These are phyloP conservation scores for Maniola jurtina DNA, from an alignment of 1,140 invertebrate species.

Conservation along the genomic window DNA sequence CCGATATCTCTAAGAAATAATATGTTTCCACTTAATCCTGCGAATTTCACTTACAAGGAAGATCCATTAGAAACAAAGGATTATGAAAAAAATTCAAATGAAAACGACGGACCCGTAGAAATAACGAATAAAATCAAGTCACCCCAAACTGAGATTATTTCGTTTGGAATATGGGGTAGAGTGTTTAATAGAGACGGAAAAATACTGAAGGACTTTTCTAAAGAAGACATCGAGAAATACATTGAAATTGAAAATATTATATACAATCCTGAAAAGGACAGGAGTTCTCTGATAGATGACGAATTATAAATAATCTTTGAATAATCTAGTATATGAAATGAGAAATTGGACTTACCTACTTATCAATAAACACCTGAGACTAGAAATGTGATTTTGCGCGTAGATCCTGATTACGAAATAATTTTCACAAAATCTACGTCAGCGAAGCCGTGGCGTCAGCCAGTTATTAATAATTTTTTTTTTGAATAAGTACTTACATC, in stretches of 20 bases:
- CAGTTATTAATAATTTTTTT: too few relatives aligned
- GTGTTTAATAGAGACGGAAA: constrained; percentile 48
- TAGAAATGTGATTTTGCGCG: too few relatives aligned
- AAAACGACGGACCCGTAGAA: constrained; percentile 18
- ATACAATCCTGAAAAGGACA: constrained; percentile 32
- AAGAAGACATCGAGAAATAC: constrained; percentile 43
- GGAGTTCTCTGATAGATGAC: constrained; percentile 16
- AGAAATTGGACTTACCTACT: too few relatives aligned
- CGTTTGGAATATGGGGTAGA: constrained; percentile 59
- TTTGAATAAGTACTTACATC: too few relatives aligned
- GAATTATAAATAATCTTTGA: background rate
- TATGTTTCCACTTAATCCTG: constrained; percentile 52
- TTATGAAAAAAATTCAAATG: constrained; percentile 23
- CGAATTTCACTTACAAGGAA: constrained; percentile 45
- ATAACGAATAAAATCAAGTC: constrained; percentile 37
- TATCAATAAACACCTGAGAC: too few relatives aligned
- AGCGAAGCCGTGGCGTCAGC: too few relatives aligned
- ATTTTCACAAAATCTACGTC: too few relatives aligned
- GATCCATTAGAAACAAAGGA: constrained; percentile 23
- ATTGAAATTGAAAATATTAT: constrained; percentile 50
- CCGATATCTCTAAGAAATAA: constrained; percentile 48
- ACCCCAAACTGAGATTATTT: constrained; percentile 46
- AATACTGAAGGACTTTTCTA: constrained; percentile 31
- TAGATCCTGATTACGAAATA: too few relatives aligned
- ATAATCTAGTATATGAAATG: background rate